Conservation (phyloP, 2,797 vertebrate genomes). For the Vultur gryphus region DNA sequence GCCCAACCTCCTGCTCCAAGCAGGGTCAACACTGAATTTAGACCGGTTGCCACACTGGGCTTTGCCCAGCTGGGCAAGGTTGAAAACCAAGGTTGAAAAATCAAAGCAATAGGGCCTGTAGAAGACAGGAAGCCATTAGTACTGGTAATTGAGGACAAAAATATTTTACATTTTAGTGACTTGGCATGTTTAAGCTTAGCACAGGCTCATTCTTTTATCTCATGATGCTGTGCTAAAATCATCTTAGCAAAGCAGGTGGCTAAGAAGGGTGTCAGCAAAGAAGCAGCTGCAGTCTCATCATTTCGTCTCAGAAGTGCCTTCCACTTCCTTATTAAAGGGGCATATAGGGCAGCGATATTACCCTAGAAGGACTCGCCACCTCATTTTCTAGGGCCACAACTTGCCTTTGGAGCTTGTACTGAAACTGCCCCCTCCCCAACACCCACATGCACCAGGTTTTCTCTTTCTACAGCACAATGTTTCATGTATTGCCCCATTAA, state of each 20-base stretch:
- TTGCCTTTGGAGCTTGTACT: neutral
- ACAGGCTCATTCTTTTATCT: conserved; percentile 2
- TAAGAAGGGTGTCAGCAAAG: conserved; percentile 50
- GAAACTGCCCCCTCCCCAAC: neutral
- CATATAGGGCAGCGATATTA: neutral
- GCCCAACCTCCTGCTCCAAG: neutral
- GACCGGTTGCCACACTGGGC: neutral
- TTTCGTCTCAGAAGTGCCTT: conserved; percentile 16
- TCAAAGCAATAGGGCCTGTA: neutral
- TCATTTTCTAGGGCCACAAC: neutral
- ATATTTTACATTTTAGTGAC: conserved; percentile 41
- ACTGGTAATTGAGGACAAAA: conserved; percentile 20
- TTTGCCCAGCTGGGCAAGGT: neutral
- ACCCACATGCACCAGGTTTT: neutral
- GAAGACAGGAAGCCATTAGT: conserved; percentile 1
- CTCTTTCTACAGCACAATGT: neutral
- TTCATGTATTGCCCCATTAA: conserved; percentile 28
- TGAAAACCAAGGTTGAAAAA: neutral
- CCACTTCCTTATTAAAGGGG: neutral
- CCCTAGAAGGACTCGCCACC: neutral
- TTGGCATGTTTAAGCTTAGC: conserved; percentile 50
- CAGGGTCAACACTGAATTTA: neutral
- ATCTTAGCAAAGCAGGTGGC: conserved; percentile 43
- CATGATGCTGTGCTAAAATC: conserved; percentile 21
- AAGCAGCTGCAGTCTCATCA: conserved; percentile 37